Evolutionary conservation across 2,113 vertebrate genomes (phyloP).

Genomic region (Excalfactoria chinensis): DNA sequence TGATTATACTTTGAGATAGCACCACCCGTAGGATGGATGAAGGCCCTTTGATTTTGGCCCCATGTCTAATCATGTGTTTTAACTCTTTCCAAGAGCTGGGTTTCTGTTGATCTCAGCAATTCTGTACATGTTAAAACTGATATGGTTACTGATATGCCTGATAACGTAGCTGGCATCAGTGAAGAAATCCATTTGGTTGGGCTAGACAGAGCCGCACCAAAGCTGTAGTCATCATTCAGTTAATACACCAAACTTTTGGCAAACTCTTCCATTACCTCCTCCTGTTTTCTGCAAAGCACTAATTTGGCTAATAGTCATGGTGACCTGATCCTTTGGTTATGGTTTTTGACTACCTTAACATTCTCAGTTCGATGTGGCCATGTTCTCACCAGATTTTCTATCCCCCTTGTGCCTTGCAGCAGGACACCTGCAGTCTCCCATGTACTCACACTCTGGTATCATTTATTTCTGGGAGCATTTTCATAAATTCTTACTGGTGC

Average conservation of each 20-base stretch:
- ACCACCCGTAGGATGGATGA: slow-evolving; percentile 45
- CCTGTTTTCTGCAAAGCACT: slow-evolving; percentile 34
- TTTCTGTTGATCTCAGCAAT: slow-evolving; percentile 70
- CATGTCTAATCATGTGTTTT: slow-evolving; percentile 64
- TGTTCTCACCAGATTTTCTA: background rate
- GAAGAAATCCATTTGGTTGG: slow-evolving; percentile 51
- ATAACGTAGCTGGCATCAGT: slow-evolving; percentile 47
- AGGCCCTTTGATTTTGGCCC: slow-evolving; percentile 68
- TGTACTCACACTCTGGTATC: background rate
- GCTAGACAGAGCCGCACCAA: slow-evolving; percentile 35
- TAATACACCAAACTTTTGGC: slow-evolving; percentile 24
- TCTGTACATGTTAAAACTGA: slow-evolving; percentile 70
- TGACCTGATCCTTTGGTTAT: background rate
- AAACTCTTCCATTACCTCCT: slow-evolving; percentile 26
- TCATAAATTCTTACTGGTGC: background rate
- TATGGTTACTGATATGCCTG: slow-evolving; percentile 57
- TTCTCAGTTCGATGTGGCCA: background rate
- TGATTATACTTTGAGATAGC: slow-evolving; percentile 74
- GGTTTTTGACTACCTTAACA: background rate
- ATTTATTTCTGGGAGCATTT: background rate
- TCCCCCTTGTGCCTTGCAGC: background rate
- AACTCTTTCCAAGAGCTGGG: slow-evolving; percentile 68
- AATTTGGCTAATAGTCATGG: background rate
- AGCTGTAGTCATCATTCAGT: slow-evolving; percentile 14
- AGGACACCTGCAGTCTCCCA: background rate